A percentile compares a stretch with the other conserved stretches of the same genome.
These are phyloP conservation scores for Macquaria ambigua DNA, from an alignment of 2,113 vertebrate genomes.

Conservation along the genomic window DNA sequence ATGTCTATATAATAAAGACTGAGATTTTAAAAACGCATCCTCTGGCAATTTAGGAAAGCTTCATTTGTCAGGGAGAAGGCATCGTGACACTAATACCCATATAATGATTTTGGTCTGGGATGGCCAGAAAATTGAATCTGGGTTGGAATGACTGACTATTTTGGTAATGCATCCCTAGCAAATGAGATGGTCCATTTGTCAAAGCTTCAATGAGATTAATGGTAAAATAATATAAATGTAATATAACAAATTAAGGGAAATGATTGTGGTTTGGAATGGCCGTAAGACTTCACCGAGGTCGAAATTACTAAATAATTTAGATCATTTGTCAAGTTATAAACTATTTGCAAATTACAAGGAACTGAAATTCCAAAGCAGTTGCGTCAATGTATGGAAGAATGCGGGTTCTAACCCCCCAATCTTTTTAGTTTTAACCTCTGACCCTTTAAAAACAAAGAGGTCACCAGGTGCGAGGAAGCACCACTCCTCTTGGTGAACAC, in stretches of 20 bases:
- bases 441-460: conserved; percentile 33
- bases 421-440: conserved; percentile 23
- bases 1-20: conserved; percentile 16
- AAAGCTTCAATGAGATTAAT: conserved; percentile 49
- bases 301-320: conserved; percentile 42
- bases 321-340: conserved; percentile 40
- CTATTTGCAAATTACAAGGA: conserved; percentile 51
- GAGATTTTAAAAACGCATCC: conserved; percentile 46
- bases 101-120: conserved; percentile 57
- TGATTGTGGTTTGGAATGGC: conserved; percentile 39
- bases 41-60: conserved; percentile 33
- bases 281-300: neutral
- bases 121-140: conserved; percentile 49
- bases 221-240: conserved; percentile 47
- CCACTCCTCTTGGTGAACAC: conserved; percentile 36
- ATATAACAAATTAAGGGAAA: conserved; percentile 44
- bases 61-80: conserved; percentile 57
- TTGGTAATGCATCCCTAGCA: conserved; percentile 39
- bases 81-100: conserved; percentile 54
- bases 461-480: conserved; percentile 62
- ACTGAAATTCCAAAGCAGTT: conserved; percentile 31
- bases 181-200: conserved; percentile 48
- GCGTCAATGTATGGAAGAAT: conserved; percentile 21
- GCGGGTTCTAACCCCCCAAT: neutral
- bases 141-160: conserved; percentile 38